Evolutionary conservation across 37 sponge, comb jelly and placozoan species (phyloP), one percentile per base, ranked within the genome.

Genomic region (Bolinopsis microptera): DNA sequence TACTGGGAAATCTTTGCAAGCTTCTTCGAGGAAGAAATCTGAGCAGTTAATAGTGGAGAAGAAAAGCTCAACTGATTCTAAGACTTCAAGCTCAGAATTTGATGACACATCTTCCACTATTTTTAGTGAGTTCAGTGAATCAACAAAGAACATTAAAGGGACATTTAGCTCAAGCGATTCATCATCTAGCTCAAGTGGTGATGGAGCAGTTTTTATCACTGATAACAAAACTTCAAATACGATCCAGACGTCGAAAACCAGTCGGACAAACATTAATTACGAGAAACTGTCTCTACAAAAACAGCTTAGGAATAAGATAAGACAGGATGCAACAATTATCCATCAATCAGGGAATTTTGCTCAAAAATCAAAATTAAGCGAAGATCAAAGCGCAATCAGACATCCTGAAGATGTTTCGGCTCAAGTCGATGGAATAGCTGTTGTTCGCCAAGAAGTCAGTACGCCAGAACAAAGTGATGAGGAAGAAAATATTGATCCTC

Each of bases 91-190:
- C 75, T 72, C 75, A 72, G 75, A 21, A 72, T 72, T 72, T 24
- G 75, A 72, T 72, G 75, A 72, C 31, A 72, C 75, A 2, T 28
- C 75, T 72, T 72, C 75, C 5, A 72, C 75, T 24, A 28, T 72
- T 72, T 72, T 72, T 24, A 72, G 75, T 72, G 75, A 72, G 27
- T 72, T 72, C 25, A 72, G 75, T 21, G 75, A 72, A 30, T 30
- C 75, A 23, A 72, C 75, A 3, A 72, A 72, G 75, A 72, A 72
- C 75, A 3, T 72, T 2, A n/a, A 28, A n/a, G 31, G 31, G 3
- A 30, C 75, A 8, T n/a, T 8, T 21, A 72, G 31, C 75, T 72
- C 75, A 72, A 28, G 31, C 18, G 75, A 72, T 21, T 72, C 75
- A 48, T 48, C 61, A 48, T 48, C 61, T 5, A 72, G 75, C 18